Base-by-base conservation (phyloP, 1,140 invertebrate genomes). In the Drosophila littoralis region DNA sequence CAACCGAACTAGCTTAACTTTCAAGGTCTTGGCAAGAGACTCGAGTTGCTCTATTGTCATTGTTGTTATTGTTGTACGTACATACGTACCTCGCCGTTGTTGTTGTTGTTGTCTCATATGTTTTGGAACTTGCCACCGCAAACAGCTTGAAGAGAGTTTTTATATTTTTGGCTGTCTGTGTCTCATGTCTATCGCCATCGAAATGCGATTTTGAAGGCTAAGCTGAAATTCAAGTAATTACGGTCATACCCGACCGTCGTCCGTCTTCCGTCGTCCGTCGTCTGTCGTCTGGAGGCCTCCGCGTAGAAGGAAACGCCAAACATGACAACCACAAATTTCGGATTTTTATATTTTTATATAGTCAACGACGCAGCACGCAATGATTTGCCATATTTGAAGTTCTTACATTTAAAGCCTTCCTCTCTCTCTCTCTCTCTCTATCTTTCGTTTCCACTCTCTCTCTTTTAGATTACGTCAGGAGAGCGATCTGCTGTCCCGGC, bases 401-500 rank as follows among this genome's bases (percentile, higher is more conserved):
- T 64, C 17, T 15, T 33, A 28, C 22, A 28, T 12, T 61, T 43
- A 35, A n/a, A 13, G n/a, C 32, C 28, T 48, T 8, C 6, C 46
- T 50, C 17, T 50, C 22, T 32, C 28, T 42, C 10, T 38, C 43
- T 64, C 32, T 36, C 36, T 45, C 28, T 17, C 13, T 8, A 1
- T 17, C 6, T 78, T n/a, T n/a, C n/a, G n/a, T n/a, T n/a, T n/a
- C n/a, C n/a, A n/a, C n/a, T n/a, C 1, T 7, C 12, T 75, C n/a
- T 66, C 12, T 64, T 66, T 48, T 58, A 92, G 92, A 90, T 83
- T 92, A 77, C 91, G 92, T 73, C 92, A 92, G 80, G 92, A 92
- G 77, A 92, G 91, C 65, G 91, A 92, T 70, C 77, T 92, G 50
- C 35, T 92, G 67, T 92, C 91, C 64, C 84, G 91, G 28, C 91